These are phyloP conservation scores for Sebastes diploproa DNA, from an alignment of 2,797 vertebrate genomes.

Conservation along the genomic window DNA sequence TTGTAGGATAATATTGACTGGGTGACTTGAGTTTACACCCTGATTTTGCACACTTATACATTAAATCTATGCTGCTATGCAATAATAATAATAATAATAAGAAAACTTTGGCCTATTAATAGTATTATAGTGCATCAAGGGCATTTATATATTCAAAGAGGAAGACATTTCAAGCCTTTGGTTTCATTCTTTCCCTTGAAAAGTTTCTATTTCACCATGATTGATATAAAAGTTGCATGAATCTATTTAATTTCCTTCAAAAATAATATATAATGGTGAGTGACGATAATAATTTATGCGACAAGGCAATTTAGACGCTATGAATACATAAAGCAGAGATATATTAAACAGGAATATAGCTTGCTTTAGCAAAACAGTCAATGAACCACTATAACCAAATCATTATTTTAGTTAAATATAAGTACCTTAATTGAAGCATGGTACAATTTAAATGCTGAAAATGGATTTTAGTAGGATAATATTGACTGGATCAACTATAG, in stretches of 20 bases:
- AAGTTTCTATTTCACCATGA: slow-evolving; percentile 5
- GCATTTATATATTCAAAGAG: not conserved
- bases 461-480: not conserved
- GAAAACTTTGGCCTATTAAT: no score
- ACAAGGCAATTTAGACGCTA: slow-evolving; percentile 1
- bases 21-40: not conserved
- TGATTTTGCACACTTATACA: not conserved
- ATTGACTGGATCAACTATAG: not conserved
- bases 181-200: not conserved
- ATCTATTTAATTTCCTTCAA: not conserved
- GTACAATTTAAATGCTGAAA: not conserved
- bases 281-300: slow-evolving; percentile 33
- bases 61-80: not conserved
- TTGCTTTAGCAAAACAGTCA: not conserved
- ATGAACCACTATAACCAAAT: not conserved
- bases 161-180: not conserved
- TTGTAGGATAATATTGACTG: not conserved
- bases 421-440: not conserved
- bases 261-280: not conserved
- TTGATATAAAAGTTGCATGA: not conserved
- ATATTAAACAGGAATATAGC: not conserved
- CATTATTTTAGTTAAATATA: not conserved
- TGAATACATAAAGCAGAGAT: not conserved
- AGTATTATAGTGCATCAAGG: not conserved
- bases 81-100: no score